These are phyloP conservation scores for Coptodon bakossiorum DNA, from an alignment of 2,113 vertebrate species.

Conservation along the genomic window DNA sequence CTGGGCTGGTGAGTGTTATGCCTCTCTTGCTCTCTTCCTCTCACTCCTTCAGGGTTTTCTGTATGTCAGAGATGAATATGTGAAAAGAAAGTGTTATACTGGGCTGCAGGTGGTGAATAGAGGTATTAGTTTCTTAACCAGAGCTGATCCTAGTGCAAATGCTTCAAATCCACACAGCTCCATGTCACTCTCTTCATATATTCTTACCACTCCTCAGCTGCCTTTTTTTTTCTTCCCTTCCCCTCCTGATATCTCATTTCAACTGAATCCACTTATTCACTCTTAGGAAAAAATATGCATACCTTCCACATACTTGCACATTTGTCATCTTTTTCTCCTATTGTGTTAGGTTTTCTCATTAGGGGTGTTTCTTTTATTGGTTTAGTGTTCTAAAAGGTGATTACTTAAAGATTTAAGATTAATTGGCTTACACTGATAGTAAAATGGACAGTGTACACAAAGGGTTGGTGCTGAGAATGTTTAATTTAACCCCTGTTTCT, in stretches of 20 bases:
- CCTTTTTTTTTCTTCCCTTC: neutral
- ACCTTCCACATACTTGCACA: neutral
- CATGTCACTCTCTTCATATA: slow-evolving; percentile 1
- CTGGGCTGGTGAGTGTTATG: slow-evolving; percentile 20
- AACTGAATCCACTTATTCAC: neutral
- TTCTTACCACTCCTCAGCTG: neutral
- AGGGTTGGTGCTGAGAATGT: neutral
- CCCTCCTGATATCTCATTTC: neutral
- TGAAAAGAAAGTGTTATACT: slow-evolving; percentile 50
- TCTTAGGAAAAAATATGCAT: neutral
- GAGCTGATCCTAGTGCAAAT: slow-evolving; percentile 54
- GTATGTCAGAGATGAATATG: slow-evolving; percentile 52
- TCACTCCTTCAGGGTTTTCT: slow-evolving; percentile 33
- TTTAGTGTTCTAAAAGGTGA: neutral
- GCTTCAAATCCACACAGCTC: slow-evolving; percentile 48
- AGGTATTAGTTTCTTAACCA: slow-evolving; percentile 63
- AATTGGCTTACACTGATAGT: neutral
- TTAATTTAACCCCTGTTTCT: neutral
- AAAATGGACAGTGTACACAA: neutral
- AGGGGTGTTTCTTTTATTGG: neutral
- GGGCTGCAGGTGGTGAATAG: slow-evolving; percentile 51
- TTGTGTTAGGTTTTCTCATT: neutral
- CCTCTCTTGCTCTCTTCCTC: neutral
- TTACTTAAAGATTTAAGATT: neutral
- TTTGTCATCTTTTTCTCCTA: neutral